A percentile compares a stretch with the other conserved stretches of the same genome.
Conservation (phyloP, 2,888 invertebrate species). For the Caradrina kadenii region DNA sequence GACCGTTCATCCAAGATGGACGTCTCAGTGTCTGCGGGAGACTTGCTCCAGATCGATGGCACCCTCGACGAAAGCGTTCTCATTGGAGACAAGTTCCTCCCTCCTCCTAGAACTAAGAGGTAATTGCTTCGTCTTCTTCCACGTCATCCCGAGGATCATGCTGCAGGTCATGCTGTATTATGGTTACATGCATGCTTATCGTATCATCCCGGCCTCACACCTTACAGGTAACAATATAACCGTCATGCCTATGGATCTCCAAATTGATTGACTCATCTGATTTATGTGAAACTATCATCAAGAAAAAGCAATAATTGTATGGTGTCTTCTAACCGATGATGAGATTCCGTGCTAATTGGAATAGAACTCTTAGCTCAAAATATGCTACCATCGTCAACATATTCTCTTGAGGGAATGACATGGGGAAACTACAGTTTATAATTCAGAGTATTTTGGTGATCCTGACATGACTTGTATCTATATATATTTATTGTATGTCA, state of each 20-base stretch:
- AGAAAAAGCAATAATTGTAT: neutral
- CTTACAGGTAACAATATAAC: slow-evolving; percentile 12
- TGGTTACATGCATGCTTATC: slow-evolving; percentile 15
- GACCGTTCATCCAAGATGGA: slow-evolving; percentile 83
- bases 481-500: slow-evolving; percentile 55
- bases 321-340: neutral
- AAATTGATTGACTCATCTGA: neutral
- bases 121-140: slow-evolving; percentile 46
- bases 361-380: slow-evolving; percentile 6
- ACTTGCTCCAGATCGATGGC: slow-evolving; percentile 87
- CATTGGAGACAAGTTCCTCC: slow-evolving; percentile 82
- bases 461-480: slow-evolving; percentile 15
- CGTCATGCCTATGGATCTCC: neutral
- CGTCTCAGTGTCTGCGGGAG: slow-evolving; percentile 87
- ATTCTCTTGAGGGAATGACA: neutral
- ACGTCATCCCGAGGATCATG: neutral
- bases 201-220: neutral
- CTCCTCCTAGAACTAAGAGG: slow-evolving; percentile 80
- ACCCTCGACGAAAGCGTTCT: slow-evolving; percentile 88
- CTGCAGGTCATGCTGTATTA: neutral
- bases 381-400: slow-evolving; percentile 4
- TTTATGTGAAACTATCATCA: neutral
- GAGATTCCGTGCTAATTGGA: neutral
- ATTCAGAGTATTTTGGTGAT: neutral
- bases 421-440: too few species aligned